Evolutionary conservation across 2,888 invertebrate species (phyloP).

Genomic region (Mesoligia furuncula): DNA sequence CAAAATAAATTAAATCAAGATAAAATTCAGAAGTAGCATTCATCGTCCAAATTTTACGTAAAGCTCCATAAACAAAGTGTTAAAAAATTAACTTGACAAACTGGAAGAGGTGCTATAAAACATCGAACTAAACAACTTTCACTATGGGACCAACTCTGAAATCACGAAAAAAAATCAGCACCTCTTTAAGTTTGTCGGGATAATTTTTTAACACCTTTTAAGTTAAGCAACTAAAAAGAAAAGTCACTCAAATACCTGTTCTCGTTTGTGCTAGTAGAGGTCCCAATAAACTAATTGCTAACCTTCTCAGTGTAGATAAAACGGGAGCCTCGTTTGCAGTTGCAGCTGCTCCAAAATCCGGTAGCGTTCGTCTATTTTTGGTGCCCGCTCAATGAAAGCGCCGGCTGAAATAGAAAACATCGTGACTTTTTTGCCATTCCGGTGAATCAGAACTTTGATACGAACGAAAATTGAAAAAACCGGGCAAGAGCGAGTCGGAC

Average conservation of each 20-base stretch:
- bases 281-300: conserved; percentile 58
- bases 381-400: conserved; percentile 50
- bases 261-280: conserved; percentile 14
- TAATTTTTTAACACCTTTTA: no score
- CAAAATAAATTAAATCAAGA: no score
- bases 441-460: conserved; percentile 19
- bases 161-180: no score
- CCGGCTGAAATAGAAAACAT: conserved; percentile 45
- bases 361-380: conserved; percentile 51
- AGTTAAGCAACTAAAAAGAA: background rate
- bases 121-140: no score
- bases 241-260: conserved; percentile 16
- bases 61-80: no score
- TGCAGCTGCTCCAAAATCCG: conserved; percentile 55
- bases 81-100: no score
- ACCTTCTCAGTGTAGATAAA: conserved; percentile 48
- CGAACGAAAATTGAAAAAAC: background rate
- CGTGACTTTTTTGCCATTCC: conserved; percentile 27
- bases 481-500: no score
- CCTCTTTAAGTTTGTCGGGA: no score
- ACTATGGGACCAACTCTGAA: no score
- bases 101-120: no score
- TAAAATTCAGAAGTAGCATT: no score
- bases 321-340: conserved; percentile 50
- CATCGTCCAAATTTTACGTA: no score